A percentile compares a stretch with the other conserved stretches of the same genome.
Evolutionary conservation across 2,797 vertebrate species (phyloP).

Genomic region (Hemitrygon akajei): DNA sequence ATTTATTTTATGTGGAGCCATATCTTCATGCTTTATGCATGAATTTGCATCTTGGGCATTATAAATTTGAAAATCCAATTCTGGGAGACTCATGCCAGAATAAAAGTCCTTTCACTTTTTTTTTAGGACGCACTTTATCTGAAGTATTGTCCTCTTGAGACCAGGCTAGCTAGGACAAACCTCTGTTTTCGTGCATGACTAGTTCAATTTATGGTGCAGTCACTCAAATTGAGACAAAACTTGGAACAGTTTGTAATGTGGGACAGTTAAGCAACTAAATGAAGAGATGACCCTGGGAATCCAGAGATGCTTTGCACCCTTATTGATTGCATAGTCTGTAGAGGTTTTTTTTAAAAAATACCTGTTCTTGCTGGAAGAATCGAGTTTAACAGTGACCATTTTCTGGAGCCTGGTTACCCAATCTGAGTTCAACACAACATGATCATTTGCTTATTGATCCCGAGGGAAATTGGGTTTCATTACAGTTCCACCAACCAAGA

Average conservation of each 20-base stretch:
- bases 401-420: no score
- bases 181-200: neutral
- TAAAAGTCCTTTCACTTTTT: neutral
- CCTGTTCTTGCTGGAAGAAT: no score
- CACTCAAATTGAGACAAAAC: neutral
- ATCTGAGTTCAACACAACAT: no score
- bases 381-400: no score
- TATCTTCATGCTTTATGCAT: neutral
- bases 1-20: no score
- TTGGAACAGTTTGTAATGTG: slow-evolving; percentile 3
- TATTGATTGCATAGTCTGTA: slow-evolving; percentile 1
- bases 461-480: no score
- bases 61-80: neutral
- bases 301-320: neutral
- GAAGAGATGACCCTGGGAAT: slow-evolving; percentile 20
- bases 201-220: neutral
- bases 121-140: neutral
- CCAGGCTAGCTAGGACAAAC: neutral
- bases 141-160: neutral
- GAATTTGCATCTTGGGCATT: neutral
- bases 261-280: neutral
- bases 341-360: no score
- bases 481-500: no score
- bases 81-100: neutral
- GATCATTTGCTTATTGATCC: no score